Evolutionary conservation across 2,888 invertebrate genomes (phyloP).

Genomic region (Molorchus minor): DNA sequence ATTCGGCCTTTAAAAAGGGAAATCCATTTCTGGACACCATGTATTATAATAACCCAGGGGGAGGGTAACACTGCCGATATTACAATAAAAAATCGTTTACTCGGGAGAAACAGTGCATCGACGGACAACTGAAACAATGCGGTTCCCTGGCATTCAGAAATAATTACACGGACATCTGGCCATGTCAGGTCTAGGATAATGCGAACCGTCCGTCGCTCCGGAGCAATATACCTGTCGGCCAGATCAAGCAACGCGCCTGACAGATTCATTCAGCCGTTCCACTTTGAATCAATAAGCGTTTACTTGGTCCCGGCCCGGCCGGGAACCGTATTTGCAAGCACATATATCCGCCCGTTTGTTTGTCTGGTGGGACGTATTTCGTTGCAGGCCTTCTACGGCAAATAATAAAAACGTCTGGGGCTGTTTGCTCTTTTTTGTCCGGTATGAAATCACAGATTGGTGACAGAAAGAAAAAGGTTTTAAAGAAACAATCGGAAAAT

Average conservation of each 20-base stretch:
- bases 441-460: background rate
- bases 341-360: slow-evolving; percentile 39
- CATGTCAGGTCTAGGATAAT: slow-evolving; percentile 35
- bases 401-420: slow-evolving; percentile 13
- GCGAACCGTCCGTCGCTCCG: slow-evolving; percentile 32
- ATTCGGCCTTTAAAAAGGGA: no score
- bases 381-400: background rate
- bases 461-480: no score
- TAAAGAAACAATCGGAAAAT: no score
- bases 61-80: no score
- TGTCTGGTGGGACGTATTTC: slow-evolving; percentile 19
- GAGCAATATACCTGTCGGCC: slow-evolving; percentile 41
- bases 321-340: slow-evolving; percentile 38
- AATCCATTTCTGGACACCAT: no score
- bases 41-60: no score
- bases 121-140: slow-evolving; percentile 30
- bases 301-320: slow-evolving; percentile 33
- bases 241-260: slow-evolving; percentile 45
- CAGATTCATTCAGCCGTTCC: slow-evolving; percentile 44
- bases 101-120: background rate
- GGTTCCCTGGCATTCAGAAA: slow-evolving; percentile 32
- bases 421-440: background rate
- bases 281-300: slow-evolving; percentile 45
- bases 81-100: no score
- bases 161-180: slow-evolving; percentile 40